Evolutionary conservation across 2,888 invertebrate species (phyloP), one percentile per base, ranked within the genome.

Genomic region (Aethes cnicana): DNA sequence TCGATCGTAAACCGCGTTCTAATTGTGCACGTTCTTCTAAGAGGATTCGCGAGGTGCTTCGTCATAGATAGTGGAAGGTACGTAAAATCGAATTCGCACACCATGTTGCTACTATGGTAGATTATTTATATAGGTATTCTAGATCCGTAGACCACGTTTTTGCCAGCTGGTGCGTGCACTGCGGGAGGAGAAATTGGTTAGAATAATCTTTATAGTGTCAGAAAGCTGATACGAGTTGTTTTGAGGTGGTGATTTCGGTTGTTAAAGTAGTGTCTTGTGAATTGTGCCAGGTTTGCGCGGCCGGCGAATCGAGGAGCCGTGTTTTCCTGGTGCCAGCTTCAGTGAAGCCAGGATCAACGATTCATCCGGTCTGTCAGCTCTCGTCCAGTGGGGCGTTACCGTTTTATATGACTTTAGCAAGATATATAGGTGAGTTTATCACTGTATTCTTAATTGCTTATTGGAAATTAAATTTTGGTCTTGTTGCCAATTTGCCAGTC

Each of bases 321-420:
- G 49, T 43, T 74, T 79, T 74, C 76, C 77, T 77, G 83, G 80
- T 79, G 74, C 73, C 69, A 72, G 74, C 77, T 72, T 74, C 72
- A 60, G 64, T 63, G 77, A 76, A 72, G 77, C 77, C 74, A 84
- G 84, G 77, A 81, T 83, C 82, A 74, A 81, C 80, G 81, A 83
- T 90, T 90, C 84, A 82, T 85, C 86, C 82, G 83, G 79, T 82
- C 84, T 79, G 84, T 75, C 83, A 81, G 90, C 89, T 89, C 89
- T 92, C 95, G 94, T 94, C 95, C 94, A 93, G 92, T 92, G 93
- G 95, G 95, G 95, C 94, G 95, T 92, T 94, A 95, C 93, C 93
- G 92, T 95, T 95, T 96, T 96, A 96, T 96, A 96, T 96, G 96
- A 96, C 96, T 96, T 96, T 96, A 96, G 95, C 94, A 95, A 95